Evolutionary conservation across 1,140 invertebrate genomes (phyloP), one percentile per base, ranked within the genome.

Genomic region (honey bee (Apis mellifera)): DNA sequence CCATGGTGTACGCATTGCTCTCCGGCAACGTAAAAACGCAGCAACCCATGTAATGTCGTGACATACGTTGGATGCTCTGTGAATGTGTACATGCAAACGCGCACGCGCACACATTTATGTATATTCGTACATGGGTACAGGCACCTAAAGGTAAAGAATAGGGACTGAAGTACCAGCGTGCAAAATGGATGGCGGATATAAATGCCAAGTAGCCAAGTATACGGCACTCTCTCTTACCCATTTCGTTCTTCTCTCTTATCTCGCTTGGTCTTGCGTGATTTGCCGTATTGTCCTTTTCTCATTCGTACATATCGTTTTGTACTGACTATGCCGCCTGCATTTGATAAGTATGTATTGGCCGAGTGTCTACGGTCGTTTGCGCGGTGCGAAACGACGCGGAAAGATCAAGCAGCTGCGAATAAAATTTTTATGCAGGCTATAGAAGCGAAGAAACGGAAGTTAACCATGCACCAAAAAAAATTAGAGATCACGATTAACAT

Each of bases 151-250:
- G 81, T 73, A 83, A 84, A 89, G 85, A 86, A 90, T 88, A 86
- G 75, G 84, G 68, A 66, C 32, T 85, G 76, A 85, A 89, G 88
- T 86, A 84, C 79, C 83, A 78, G 78, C 78, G 86, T 83, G 85
- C 85, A 89, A 90, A 90, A 90, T 90, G 89, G 89, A 90, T 90
- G 89, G 85, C 85, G 89, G 89, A 90, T 90, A 89, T 90, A 90
- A 90, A 90, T 90, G 89, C 84, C 89, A 90, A 90, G 84, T 90
- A 90, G 89, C 87, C 89, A 90, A 90, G 89, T 87, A 72, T 76
- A 75, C 77, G 77, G 78, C 59, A n/a, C 60, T 78, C 55, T 71
- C 48, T 76, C 79, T 78, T 42, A 42, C 83, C 78, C 68, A 66
- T 62, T 81, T 60, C 54, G 55, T 77, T 82, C 77, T 9, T 73